Percentiles rank a stretch among this genome's conserved stretches.
These are phyloP conservation scores for Puffinus mauretanicus DNA, from an alignment of 2,113 vertebrate species.

Conservation along the genomic window DNA sequence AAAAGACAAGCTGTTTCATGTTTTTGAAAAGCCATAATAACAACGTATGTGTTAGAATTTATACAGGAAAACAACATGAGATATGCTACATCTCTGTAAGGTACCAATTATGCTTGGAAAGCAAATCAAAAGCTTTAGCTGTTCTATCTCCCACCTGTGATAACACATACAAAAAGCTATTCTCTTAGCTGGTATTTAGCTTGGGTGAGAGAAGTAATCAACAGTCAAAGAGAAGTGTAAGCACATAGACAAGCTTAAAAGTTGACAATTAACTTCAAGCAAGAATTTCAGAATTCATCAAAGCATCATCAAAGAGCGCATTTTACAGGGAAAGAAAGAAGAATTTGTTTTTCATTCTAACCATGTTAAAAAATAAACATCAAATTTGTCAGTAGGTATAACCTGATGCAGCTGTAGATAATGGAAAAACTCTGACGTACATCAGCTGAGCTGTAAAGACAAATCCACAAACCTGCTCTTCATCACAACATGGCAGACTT, in stretches of 20 bases:
- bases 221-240: not conserved
- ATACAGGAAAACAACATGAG: not conserved
- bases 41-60: not conserved
- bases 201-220: not conserved
- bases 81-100: not conserved
- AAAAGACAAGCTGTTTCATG: not conserved
- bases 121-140: not conserved
- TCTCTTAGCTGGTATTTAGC: not conserved
- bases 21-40: not conserved
- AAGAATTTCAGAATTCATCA: not conserved
- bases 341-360: not conserved
- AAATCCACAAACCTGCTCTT: not conserved
- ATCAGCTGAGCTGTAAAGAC: not conserved
- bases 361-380: not conserved
- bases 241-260: not conserved
- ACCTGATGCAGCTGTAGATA: not conserved
- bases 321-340: not conserved
- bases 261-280: not conserved
- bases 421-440: not conserved
- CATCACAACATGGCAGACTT: not conserved
- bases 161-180: not conserved
- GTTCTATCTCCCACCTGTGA: not conserved
- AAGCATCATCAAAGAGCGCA: not conserved
- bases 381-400: not conserved
- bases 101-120: conserved; percentile 7